Evolutionary conservation across 2,888 invertebrate species (phyloP).

Genomic region (Caenorhabditis afra): DNA sequence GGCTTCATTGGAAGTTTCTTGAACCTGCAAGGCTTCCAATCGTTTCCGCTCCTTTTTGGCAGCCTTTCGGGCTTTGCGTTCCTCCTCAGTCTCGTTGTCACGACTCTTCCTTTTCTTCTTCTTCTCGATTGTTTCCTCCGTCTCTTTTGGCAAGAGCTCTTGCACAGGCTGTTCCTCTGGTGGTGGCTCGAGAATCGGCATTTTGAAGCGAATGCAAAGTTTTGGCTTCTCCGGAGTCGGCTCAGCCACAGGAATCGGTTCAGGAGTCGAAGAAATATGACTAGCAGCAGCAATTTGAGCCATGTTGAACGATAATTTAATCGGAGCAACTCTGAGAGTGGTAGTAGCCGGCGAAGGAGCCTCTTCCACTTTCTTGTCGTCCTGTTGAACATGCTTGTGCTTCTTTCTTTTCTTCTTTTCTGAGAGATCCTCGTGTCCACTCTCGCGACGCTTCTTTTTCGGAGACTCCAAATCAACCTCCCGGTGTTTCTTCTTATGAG

Average conservation of each 20-base stretch:
- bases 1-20: conserved; percentile 33
- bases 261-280: neutral
- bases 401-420: conserved; percentile 7
- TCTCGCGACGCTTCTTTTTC: neutral
- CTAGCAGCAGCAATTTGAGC: no score
- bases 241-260: no score
- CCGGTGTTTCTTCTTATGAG: conserved; percentile 1
- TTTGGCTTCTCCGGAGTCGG: neutral
- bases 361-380: neutral
- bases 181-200: neutral
- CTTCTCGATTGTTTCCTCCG: conserved; percentile 12
- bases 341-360: no score
- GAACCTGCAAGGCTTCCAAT: neutral
- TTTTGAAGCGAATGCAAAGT: conserved; percentile 7
- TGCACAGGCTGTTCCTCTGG: neutral
- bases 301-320: no score
- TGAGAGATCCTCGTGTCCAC: neutral
- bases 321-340: no score
- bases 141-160: no score
- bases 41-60: conserved; percentile 23
- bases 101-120: conserved; percentile 29
- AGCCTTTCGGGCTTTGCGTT: conserved; percentile 26
- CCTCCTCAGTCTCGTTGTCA: conserved; percentile 44
- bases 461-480: neutral
- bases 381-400: conserved; percentile 12